Conservation (phyloP, 2,113 vertebrate species). For the Mustela nigripes region DNA sequence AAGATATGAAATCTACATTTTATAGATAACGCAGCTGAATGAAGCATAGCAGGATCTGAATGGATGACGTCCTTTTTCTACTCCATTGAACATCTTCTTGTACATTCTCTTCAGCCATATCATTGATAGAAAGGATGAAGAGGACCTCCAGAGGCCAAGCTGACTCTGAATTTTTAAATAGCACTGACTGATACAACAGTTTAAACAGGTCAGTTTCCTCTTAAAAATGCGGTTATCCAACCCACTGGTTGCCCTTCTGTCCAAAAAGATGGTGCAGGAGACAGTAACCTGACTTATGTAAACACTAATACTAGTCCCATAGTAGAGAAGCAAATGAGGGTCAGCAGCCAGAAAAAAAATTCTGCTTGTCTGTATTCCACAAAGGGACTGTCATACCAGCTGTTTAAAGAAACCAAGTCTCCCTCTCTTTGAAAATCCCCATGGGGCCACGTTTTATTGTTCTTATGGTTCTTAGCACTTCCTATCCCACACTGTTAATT, state of each 20-base stretch:
- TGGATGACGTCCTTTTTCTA: conserved; percentile 9
- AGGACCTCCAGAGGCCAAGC: background rate
- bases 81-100: conserved; percentile 20
- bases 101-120: conserved; percentile 44
- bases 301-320: background rate
- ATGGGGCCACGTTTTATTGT: conserved; percentile 18
- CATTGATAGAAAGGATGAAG: conserved; percentile 44
- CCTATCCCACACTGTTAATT: background rate
- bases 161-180: conserved; percentile 43
- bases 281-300: conserved; percentile 4
- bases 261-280: background rate
- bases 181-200: conserved; percentile 8
- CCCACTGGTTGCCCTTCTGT: background rate
- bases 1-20: conserved; percentile 38
- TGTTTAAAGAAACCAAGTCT: conserved; percentile 42
- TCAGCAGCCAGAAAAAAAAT: background rate
- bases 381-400: background rate
- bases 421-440: background rate
- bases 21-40: conserved; percentile 2
- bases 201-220: conserved; percentile 11
- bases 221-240: conserved; percentile 29
- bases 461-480: background rate
- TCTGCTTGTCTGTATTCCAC: background rate
- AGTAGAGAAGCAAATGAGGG: background rate
- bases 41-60: conserved; percentile 29